A percentile compares a stretch with the other conserved stretches of the same genome.
Evolutionary conservation across 2,888 invertebrate species (phyloP).

Genomic region (Hirtodrosophila trivittata): DNA sequence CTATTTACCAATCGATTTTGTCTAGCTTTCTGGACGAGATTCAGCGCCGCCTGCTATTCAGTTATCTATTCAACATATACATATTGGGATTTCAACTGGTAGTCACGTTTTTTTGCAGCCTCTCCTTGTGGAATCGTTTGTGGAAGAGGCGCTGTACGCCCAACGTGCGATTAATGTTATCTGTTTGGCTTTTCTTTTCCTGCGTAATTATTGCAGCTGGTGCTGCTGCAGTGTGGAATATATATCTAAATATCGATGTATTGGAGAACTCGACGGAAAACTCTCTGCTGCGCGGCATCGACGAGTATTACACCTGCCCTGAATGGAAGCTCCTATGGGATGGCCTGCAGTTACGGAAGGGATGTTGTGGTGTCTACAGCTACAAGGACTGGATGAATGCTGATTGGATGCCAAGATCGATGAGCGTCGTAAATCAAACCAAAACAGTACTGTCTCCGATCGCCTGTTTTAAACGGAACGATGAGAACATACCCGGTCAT

Average conservation of each 20-base stretch:
- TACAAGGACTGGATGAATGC: slow-evolving; percentile 82
- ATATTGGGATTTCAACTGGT: slow-evolving; percentile 70
- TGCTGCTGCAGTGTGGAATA: slow-evolving; percentile 66
- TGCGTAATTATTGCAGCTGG: slow-evolving; percentile 73
- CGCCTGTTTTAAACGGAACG: slow-evolving; percentile 72
- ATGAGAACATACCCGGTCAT: slow-evolving; percentile 50
- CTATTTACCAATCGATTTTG: slow-evolving; percentile 65
- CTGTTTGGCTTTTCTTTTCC: slow-evolving; percentile 77
- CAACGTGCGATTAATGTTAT: slow-evolving; percentile 66
- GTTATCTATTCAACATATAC: slow-evolving; percentile 72
- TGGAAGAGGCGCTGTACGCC: slow-evolving; percentile 73
- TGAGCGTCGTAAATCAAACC: not conserved
- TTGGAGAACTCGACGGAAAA: slow-evolving; percentile 62
- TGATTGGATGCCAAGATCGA: slow-evolving; percentile 70
- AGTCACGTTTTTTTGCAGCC: slow-evolving; percentile 67
- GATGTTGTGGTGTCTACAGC: slow-evolving; percentile 82
- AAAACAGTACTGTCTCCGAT: slow-evolving; percentile 70
- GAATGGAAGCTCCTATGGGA: slow-evolving; percentile 83
- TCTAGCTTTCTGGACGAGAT: slow-evolving; percentile 62
- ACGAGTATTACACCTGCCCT: slow-evolving; percentile 80
- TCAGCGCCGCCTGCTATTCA: slow-evolving; percentile 59
- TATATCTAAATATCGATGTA: slow-evolving; percentile 57
- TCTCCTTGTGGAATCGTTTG: slow-evolving; percentile 72
- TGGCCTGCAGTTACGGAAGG: slow-evolving; percentile 74
- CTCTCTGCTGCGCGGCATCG: slow-evolving; percentile 79